Evolutionary conservation across 2,797 vertebrate genomes (phyloP).

Genomic region (Sparus aurata): DNA sequence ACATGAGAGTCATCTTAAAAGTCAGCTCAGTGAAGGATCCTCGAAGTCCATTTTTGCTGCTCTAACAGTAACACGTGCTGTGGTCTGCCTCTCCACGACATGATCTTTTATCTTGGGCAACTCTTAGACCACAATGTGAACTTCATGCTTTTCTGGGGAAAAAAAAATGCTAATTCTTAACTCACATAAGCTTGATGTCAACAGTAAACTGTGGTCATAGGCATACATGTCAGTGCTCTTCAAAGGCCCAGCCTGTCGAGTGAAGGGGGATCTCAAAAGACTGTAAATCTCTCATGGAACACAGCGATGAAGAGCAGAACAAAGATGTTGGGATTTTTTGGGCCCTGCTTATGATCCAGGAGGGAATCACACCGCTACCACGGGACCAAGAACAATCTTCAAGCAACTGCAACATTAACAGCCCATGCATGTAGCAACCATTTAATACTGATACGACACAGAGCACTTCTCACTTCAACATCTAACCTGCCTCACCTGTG

Average conservation of each 20-base stretch:
- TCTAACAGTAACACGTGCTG: neutral
- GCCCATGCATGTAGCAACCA: slow-evolving; percentile 10
- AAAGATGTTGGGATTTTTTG: neutral
- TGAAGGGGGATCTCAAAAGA: neutral
- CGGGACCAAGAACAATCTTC: neutral
- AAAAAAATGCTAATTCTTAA: neutral
- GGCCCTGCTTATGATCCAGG: neutral
- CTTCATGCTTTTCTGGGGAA: neutral
- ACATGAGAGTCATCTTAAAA: neutral
- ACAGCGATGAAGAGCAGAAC: neutral
- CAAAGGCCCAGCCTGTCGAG: neutral
- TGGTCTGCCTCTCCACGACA: neutral
- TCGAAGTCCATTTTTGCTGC: neutral
- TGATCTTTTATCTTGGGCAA: neutral
- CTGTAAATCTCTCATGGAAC: neutral
- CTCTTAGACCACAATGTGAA: neutral
- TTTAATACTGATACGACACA: neutral
- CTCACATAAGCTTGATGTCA: slow-evolving; percentile 12
- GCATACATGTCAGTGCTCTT: neutral
- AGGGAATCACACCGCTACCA: slow-evolving; percentile 19
- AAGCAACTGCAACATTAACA: slow-evolving; percentile 16
- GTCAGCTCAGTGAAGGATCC: neutral
- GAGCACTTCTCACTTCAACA: slow-evolving; percentile 5
- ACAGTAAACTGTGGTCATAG: neutral
- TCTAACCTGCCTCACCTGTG: neutral